A percentile compares a stretch with the other conserved stretches of the same genome.
Conservation (phyloP, 2,888 invertebrate species). For the Dasysyrphus tricinctus region DNA sequence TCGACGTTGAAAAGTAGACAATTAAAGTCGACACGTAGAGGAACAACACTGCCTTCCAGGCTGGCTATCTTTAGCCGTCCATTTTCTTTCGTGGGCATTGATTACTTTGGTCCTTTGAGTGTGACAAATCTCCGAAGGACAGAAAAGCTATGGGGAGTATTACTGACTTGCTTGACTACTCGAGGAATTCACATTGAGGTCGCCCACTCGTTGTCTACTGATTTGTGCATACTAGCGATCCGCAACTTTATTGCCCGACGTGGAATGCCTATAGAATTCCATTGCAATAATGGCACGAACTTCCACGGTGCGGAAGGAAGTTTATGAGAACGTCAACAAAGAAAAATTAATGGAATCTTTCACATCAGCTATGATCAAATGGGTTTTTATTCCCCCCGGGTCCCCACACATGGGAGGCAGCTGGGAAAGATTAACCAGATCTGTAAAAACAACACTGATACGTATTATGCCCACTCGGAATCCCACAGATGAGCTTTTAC, state of each 20-base stretch:
- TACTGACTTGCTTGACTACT: too few species aligned
- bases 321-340: conserved; percentile 35
- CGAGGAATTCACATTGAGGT: conserved; percentile 68
- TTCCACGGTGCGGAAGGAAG: conserved; percentile 62
- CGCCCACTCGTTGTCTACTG: conserved; percentile 50
- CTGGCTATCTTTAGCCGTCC: conserved; percentile 52
- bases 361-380: conserved; percentile 46
- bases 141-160: too few species aligned
- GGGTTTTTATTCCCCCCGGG: conserved; percentile 44
- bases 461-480: neutral
- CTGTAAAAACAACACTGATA: too few species aligned
- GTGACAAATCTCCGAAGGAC: conserved; percentile 20
- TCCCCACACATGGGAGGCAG: too few species aligned
- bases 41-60: too few species aligned
- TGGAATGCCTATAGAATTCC: conserved; percentile 58
- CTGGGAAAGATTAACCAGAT: neutral
- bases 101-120: conserved; percentile 56
- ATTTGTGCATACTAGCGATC: conserved; percentile 56
- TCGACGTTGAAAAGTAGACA: too few species aligned
- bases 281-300: conserved; percentile 74
- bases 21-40: too few species aligned
- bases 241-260: conserved; percentile 65
- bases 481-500: conserved; percentile 57
- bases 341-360: conserved; percentile 56
- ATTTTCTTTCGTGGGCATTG: conserved; percentile 51